A percentile compares a stretch with the other conserved stretches of the same genome.
Conservation (phyloP, 2,113 vertebrate genomes). For the Hyla sarda region DNA sequence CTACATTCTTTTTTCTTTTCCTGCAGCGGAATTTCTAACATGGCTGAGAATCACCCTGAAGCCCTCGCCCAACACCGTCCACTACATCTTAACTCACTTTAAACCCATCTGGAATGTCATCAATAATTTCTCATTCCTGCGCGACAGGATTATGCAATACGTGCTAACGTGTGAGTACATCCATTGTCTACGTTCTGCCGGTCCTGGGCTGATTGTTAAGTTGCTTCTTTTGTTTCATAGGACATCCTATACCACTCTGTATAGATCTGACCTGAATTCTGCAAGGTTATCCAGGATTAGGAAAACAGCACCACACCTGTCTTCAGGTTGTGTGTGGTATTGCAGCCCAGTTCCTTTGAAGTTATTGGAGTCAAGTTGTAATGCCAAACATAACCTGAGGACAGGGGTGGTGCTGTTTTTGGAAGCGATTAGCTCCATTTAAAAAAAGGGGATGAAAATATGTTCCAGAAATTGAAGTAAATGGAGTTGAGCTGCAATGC, state of each 20-base stretch:
- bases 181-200: background rate
- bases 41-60: slow-evolving; percentile 84
- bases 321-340: too few species aligned
- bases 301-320: too few species aligned
- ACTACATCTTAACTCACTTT: slow-evolving; percentile 94
- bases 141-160: slow-evolving; percentile 89
- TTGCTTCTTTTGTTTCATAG: background rate
- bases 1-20: background rate
- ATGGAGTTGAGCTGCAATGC: too few species aligned
- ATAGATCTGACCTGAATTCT: background rate
- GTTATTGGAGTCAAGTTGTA: too few species aligned
- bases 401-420: too few species aligned
- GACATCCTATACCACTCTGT: background rate
- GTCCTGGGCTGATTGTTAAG: background rate
- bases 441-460: background rate
- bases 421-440: too few species aligned
- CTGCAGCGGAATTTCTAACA: slow-evolving; percentile 88
- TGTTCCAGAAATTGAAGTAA: too few species aligned
- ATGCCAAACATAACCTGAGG: too few species aligned
- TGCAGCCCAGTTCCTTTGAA: too few species aligned
- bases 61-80: slow-evolving; percentile 87
- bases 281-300: too few species aligned
- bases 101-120: slow-evolving; percentile 92
- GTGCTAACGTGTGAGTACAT: slow-evolving; percentile 90
- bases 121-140: slow-evolving; percentile 87